These are phyloP conservation scores for Atlantisia rogersi DNA, from an alignment of 2,113 vertebrate genomes.

Conservation along the genomic window DNA sequence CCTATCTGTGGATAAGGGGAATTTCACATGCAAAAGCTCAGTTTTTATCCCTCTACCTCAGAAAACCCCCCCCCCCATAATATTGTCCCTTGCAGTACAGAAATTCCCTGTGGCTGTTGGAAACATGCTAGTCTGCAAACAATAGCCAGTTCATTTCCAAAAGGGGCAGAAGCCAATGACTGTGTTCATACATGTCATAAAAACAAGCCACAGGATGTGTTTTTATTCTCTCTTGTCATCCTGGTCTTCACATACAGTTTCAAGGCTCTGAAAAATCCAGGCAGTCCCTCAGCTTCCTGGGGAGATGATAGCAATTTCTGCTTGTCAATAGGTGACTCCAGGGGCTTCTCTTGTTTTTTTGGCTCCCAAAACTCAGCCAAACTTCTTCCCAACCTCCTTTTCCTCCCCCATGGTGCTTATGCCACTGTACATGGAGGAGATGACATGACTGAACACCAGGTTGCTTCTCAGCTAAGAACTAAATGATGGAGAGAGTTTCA, in stretches of 20 bases:
- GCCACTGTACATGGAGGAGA: neutral
- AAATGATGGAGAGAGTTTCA: neutral
- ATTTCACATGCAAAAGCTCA: neutral
- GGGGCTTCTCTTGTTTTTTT: neutral
- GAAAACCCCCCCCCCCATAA: neutral
- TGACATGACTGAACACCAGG: neutral
- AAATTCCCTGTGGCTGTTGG: neutral
- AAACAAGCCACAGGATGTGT: constrained; percentile 27
- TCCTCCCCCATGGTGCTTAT: neutral
- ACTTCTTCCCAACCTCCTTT: neutral
- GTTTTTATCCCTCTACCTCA: neutral
- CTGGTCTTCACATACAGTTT: neutral
- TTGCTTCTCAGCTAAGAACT: neutral
- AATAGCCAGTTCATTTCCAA: constrained; percentile 2
- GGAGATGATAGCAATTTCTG: neutral
- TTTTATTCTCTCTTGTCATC: neutral
- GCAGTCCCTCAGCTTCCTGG: neutral
- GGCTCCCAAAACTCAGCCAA: neutral
- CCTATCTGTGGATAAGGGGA: neutral
- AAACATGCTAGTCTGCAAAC: neutral
- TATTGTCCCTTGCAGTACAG: neutral
- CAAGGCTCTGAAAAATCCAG: neutral
- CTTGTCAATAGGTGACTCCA: neutral
- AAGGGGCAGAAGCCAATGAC: neutral
- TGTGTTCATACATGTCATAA: constrained; percentile 23